These are phyloP conservation scores for Cryptomyrus ogoouensis DNA, from an alignment of 2,113 vertebrate species.

Conservation along the genomic window DNA sequence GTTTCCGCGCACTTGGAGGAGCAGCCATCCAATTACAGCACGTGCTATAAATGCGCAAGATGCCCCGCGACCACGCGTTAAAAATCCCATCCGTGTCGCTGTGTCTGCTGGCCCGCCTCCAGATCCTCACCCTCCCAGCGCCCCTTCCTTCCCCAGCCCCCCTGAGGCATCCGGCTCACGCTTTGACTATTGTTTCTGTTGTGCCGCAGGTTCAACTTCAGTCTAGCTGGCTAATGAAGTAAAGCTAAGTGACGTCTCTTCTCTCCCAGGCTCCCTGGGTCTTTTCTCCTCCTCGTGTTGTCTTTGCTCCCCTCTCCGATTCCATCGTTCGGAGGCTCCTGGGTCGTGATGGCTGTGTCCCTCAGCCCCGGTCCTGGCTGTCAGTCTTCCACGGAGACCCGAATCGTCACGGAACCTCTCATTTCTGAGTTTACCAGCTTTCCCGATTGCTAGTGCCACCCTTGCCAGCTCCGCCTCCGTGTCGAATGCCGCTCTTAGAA, in stretches of 20 bases:
- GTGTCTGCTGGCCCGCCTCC: constrained; percentile 11
- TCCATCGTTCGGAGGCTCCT: background rate
- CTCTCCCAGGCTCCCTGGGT: constrained; percentile 24
- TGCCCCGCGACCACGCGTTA: constrained; percentile 26
- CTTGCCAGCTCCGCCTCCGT: constrained; percentile 24
- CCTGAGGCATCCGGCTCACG: constrained; percentile 28
- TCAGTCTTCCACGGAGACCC: background rate
- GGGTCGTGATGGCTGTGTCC: background rate
- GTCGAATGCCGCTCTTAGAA: constrained; percentile 49
- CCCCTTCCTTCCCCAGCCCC: background rate
- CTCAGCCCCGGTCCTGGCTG: background rate
- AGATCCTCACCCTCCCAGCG: background rate
- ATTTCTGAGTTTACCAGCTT: background rate
- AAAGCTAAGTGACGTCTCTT: constrained; percentile 38
- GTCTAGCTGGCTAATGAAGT: constrained; percentile 53
- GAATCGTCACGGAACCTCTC: background rate
- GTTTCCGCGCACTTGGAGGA: constrained; percentile 41
- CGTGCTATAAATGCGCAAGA: constrained; percentile 37
- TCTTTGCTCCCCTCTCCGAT: background rate
- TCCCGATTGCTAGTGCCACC: background rate
- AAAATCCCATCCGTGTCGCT: background rate
- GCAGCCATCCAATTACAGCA: constrained; percentile 34
- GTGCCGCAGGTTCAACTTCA: constrained; percentile 52
- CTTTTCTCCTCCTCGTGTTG: background rate
- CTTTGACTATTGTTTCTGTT: constrained; percentile 46